Percentiles rank a stretch among this genome's conserved stretches.
Evolutionary conservation across 1,140 invertebrate genomes (phyloP).

Genomic region (Steinernema feltiae): DNA sequence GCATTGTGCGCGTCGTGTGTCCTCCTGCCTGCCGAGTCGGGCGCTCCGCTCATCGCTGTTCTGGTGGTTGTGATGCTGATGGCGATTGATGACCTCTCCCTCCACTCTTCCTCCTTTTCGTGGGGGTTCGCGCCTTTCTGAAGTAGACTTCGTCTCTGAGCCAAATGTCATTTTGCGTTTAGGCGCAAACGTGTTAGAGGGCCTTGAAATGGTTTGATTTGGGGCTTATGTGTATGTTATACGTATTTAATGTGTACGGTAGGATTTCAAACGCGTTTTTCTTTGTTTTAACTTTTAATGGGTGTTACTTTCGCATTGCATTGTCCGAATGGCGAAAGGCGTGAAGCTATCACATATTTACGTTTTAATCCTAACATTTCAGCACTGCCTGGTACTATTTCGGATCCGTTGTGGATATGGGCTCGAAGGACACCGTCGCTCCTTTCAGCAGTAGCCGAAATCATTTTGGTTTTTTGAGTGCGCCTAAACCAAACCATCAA

Average conservation of each 20-base stretch:
- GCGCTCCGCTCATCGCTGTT: no score
- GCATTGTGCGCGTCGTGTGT: no score
- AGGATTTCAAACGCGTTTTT: no score
- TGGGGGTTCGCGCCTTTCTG: neutral
- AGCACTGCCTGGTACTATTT: neutral
- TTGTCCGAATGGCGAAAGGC: neutral
- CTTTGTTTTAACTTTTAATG: no score
- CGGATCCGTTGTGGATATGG: neutral
- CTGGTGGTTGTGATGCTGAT: neutral
- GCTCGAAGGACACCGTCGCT: neutral
- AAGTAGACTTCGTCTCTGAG: no score
- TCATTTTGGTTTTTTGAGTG: neutral
- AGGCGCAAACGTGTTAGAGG: no score
- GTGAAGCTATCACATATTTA: no score
- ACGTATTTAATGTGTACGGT: no score
- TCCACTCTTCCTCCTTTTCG: neutral
- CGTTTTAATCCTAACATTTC: neutral
- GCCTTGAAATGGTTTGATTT: no score
- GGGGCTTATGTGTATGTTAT: no score
- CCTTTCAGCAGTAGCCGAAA: constrained; percentile 9
- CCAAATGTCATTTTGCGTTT: no score
- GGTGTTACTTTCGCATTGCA: neutral
- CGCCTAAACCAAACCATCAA: neutral
- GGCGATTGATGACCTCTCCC: neutral
- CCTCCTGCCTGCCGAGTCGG: no score